Evolutionary conservation across 2,888 invertebrate species (phyloP).

Genomic region (Thymelicus sylvestris): DNA sequence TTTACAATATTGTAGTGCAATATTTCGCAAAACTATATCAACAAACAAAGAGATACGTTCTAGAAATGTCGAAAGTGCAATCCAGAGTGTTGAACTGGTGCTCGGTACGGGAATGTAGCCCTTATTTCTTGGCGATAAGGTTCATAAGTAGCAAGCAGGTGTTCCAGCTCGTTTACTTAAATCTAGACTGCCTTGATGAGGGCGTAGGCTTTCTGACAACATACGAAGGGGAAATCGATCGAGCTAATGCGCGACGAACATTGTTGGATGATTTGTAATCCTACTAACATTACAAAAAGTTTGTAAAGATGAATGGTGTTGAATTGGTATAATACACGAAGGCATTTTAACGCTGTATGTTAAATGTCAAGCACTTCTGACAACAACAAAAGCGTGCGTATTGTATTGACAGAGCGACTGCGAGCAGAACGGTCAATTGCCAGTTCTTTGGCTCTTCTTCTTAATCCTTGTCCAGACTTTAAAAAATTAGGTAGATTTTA

Average conservation of each 20-base stretch:
- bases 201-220: slow-evolving; percentile 69
- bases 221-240: slow-evolving; percentile 42
- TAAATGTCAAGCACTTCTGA: too few species aligned
- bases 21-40: slow-evolving; percentile 25
- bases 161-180: slow-evolving; percentile 40
- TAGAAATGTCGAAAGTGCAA: slow-evolving; percentile 43
- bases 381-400: too few species aligned
- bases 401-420: too few species aligned
- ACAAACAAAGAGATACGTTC: slow-evolving; percentile 38
- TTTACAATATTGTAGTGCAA: slow-evolving; percentile 15
- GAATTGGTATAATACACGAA: too few species aligned
- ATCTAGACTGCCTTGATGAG: slow-evolving; percentile 73
- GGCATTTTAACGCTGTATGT: too few species aligned
- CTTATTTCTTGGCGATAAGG: slow-evolving; percentile 10
- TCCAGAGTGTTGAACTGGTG: neutral
- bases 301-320: too few species aligned
- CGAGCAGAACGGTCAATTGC: too few species aligned
- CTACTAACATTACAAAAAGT: too few species aligned
- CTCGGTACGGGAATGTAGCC: slow-evolving; percentile 5
- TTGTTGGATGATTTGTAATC: too few species aligned
- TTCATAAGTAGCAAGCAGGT: slow-evolving; percentile 12
- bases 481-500: too few species aligned
- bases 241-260: neutral
- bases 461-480: too few species aligned
- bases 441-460: too few species aligned